Evolutionary conservation across 2,888 invertebrate species (phyloP).

Genomic region (Limnephilus rhombicus): DNA sequence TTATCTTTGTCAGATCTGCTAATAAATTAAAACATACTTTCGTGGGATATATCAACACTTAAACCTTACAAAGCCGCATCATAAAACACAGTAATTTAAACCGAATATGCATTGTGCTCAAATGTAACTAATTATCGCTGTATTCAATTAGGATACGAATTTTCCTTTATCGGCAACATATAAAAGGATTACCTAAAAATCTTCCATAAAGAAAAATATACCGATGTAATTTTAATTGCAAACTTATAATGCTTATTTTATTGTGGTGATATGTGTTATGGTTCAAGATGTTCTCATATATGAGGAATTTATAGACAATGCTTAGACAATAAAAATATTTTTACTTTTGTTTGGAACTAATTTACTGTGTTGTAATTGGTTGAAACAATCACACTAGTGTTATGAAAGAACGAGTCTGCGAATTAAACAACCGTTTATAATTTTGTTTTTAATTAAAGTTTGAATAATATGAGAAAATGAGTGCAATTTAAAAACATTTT

Average conservation of each 20-base stretch:
- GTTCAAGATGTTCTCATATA: constrained; percentile 2
- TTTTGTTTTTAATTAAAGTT: background rate
- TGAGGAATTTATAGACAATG: background rate
- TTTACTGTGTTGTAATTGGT: background rate
- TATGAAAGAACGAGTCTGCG: background rate
- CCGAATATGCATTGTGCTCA: background rate
- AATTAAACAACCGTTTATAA: background rate
- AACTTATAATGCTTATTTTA: background rate
- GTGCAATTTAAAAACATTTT: too few species aligned
- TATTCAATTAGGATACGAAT: background rate
- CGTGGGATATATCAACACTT: background rate
- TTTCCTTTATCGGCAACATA: background rate
- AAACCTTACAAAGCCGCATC: background rate
- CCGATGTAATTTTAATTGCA: background rate
- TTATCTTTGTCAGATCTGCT: background rate
- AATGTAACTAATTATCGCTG: background rate
- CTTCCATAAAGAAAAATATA: background rate
- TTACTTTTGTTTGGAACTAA: background rate
- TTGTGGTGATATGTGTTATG: background rate
- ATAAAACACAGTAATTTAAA: background rate
- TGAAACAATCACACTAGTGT: background rate
- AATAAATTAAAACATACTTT: background rate
- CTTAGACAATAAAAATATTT: background rate
- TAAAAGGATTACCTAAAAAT: background rate
- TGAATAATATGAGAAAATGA: background rate